Conservation (phyloP, 2,113 vertebrate species). For the Lagopus leucura region DNA sequence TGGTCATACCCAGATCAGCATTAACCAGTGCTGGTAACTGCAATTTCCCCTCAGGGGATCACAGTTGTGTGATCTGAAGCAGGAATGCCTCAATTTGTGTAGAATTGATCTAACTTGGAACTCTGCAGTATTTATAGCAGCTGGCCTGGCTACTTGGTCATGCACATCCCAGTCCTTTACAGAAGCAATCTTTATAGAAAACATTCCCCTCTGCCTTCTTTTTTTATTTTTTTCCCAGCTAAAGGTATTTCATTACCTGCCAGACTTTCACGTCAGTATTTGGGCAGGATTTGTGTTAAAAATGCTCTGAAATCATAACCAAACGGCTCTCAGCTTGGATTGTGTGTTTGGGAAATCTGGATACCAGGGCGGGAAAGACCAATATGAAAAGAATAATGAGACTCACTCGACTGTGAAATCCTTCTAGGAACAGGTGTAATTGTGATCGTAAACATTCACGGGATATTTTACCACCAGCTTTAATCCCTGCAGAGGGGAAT, state of each 20-base stretch:
- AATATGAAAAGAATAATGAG: slow-evolving; percentile 28
- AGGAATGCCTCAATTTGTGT: slow-evolving; percentile 29
- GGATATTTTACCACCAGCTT: slow-evolving; percentile 39
- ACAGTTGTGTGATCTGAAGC: background rate
- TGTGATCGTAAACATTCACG: slow-evolving; percentile 49
- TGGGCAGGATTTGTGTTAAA: background rate
- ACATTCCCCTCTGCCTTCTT: background rate
- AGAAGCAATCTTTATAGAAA: background rate
- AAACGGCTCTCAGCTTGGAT: background rate
- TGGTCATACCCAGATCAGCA: background rate
- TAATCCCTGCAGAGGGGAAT: slow-evolving; percentile 41
- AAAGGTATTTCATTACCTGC: background rate
- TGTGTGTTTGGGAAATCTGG: background rate
- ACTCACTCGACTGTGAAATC: slow-evolving; percentile 63
- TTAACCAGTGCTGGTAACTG: slow-evolving; percentile 1
- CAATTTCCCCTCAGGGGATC: slow-evolving; percentile 8
- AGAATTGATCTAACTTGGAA: background rate
- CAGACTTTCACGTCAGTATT: background rate
- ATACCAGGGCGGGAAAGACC: background rate
- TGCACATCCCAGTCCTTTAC: background rate
- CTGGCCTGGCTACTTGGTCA: background rate
- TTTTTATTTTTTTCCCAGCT: slow-evolving; percentile 5
- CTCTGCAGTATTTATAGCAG: background rate
- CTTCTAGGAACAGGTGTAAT: slow-evolving; percentile 67
- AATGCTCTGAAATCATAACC: background rate